phyloP scores from a whole-genome alignment of 1,140 invertebrate species.

The Listronotus oregonensis region DNA sequence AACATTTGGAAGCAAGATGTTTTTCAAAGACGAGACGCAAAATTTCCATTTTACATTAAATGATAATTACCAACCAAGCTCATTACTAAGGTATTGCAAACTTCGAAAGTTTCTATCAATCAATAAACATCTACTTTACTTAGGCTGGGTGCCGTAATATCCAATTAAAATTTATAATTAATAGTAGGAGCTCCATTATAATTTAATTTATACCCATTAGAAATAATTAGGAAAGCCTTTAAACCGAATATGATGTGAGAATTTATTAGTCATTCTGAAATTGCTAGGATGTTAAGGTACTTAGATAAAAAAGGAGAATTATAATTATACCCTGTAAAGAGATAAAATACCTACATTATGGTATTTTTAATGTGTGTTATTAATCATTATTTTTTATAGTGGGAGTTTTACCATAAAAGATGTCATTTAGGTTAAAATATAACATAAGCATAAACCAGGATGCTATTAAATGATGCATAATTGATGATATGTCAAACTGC shows the following conservation, averaged over 20 bases:
- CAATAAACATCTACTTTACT: conserved; percentile 5
- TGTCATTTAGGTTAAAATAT: no score
- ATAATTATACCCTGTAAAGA: conserved; percentile 12
- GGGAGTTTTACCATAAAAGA: no score
- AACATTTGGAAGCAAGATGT: no score
- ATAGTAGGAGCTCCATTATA: conserved; percentile 1
- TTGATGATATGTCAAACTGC: no score
- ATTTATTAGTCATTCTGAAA: neutral
- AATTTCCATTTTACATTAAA: no score
- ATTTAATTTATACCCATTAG: conserved; percentile 13
- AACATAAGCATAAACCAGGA: no score
- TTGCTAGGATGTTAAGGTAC: neutral
- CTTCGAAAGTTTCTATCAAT: conserved; percentile 6
- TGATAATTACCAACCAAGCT: neutral
- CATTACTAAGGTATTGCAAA: conserved; percentile 1
- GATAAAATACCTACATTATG: neutral
- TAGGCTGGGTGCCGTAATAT: neutral
- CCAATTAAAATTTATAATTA: conserved; percentile 18
- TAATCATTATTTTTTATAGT: neutral
- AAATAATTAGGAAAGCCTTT: conserved; percentile 8
- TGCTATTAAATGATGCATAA: no score
- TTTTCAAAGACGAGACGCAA: no score
- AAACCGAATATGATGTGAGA: conserved; percentile 9
- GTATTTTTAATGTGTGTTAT: neutral
- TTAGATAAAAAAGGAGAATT: neutral